These are phyloP conservation scores for Lophotriccus pileatus DNA, from an alignment of 2,797 vertebrate species.

Conservation along the genomic window DNA sequence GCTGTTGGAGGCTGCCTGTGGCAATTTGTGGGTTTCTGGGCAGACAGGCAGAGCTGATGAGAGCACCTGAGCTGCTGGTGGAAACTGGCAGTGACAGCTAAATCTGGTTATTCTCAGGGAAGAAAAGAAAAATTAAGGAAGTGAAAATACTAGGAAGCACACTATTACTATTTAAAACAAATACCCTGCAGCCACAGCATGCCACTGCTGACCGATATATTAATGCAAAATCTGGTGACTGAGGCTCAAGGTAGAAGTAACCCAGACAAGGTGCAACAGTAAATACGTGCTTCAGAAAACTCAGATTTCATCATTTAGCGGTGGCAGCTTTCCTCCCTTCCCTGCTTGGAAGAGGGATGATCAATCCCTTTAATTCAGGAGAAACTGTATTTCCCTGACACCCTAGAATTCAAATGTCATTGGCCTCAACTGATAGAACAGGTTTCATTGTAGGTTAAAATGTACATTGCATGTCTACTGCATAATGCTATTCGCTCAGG, in stretches of 20 bases:
- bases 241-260: not conserved
- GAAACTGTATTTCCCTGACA: not conserved
- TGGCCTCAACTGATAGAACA: not conserved
- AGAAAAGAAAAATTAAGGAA: conserved; percentile 23
- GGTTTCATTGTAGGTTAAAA: not conserved
- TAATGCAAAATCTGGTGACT: not conserved
- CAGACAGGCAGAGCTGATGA: conserved; percentile 34
- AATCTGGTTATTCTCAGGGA: conserved; percentile 32
- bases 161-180: not conserved
- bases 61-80: conserved; percentile 1
- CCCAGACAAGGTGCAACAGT: not conserved
- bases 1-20: not conserved
- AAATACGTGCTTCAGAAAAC: not conserved
- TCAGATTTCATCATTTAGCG: not conserved
- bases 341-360: not conserved
- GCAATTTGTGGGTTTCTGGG: not conserved
- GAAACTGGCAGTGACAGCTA: conserved; percentile 24
- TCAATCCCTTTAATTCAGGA: not conserved
- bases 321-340: not conserved
- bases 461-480: not conserved
- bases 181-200: not conserved
- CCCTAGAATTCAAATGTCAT: not conserved
- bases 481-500: not conserved
- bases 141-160: not conserved
- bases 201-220: not conserved